These are phyloP conservation scores for Vollenhovia emeryi DNA, from an alignment of 1,140 invertebrate genomes.

Conservation along the genomic window DNA sequence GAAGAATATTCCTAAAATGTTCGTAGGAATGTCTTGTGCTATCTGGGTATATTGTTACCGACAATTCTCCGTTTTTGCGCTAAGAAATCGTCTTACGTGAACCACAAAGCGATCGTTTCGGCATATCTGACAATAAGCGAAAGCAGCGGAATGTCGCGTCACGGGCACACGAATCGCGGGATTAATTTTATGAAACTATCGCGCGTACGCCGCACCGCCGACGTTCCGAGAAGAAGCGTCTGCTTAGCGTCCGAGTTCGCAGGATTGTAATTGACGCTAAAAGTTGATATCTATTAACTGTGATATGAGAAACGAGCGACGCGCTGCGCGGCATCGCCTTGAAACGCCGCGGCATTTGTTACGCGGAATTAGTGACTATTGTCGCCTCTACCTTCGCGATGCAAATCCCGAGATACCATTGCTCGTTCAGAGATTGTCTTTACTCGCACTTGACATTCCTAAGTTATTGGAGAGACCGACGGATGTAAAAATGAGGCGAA, in stretches of 20 bases:
- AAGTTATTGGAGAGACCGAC: background rate
- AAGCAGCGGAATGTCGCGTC: background rate
- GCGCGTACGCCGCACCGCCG: background rate
- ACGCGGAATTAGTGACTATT: constrained; percentile 46
- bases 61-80: constrained; percentile 18
- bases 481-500: background rate
- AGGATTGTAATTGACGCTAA: constrained; percentile 70
- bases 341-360: constrained; percentile 28
- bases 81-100: constrained; percentile 30
- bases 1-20: too few relatives aligned
- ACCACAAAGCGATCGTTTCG: background rate
- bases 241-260: constrained; percentile 44
- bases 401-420: background rate
- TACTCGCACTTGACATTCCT: background rate
- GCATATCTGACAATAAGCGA: constrained; percentile 9
- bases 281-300: constrained; percentile 66
- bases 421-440: background rate
- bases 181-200: constrained; percentile 49
- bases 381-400: constrained; percentile 25
- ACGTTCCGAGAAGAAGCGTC: constrained; percentile 55
- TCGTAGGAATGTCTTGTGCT: too few relatives aligned
- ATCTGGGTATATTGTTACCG: background rate
- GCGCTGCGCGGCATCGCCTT: constrained; percentile 32
- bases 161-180: background rate
- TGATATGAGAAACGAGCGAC: constrained; percentile 49